Evolutionary conservation across 2,113 vertebrate genomes (phyloP), one percentile per base, ranked within the genome.

Genomic region (Neodon shergylaensis): DNA sequence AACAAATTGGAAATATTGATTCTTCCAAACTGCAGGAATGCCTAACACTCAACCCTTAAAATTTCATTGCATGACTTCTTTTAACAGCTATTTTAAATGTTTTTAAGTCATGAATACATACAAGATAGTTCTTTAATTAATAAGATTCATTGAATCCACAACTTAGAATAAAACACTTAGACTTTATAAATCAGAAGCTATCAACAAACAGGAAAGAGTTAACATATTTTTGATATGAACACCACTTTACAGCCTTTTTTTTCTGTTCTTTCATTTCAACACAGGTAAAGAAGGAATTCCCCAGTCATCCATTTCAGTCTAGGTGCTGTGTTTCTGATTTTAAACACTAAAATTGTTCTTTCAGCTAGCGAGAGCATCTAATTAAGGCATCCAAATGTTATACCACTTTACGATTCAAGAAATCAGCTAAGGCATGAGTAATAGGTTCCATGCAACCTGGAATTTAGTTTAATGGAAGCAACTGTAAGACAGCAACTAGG

Each of bases 381-480:
- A 97, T 96, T 96, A 97, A 97, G 42, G 72, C 47, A n/a, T 97
- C 49, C 70, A 96, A 94, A 94, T 96, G 33, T 93, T 94, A 77
- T 76, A 94, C 49, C 79, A 63, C 42, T 96, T 96, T 93, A 93
- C 93, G 92, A 94, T 95, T 97, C 72, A 96, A 94, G 87, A 97
- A 97, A 88, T 96, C 96, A 96, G 93, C 93, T 89, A 73, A 68
- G 92, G 74, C 72, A 92, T 95, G 88, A 95, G 47, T 96, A 96
- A 98, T 93, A 95, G 36, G 47, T 91, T 96, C 88, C 92, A 76
- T 66, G 33, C 81, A 96, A 90, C 84, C 90, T 95, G 95, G 85
- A 84, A 97, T 90, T 96, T 83, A 68, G 52, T 79, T 52, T 97
- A 92, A 96, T 94, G 88, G 93, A 94, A 97, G 90, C 97, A 96